These are phyloP conservation scores for Bembecia ichneumoniformis DNA, from an alignment of 2,888 invertebrate genomes.

Conservation along the genomic window DNA sequence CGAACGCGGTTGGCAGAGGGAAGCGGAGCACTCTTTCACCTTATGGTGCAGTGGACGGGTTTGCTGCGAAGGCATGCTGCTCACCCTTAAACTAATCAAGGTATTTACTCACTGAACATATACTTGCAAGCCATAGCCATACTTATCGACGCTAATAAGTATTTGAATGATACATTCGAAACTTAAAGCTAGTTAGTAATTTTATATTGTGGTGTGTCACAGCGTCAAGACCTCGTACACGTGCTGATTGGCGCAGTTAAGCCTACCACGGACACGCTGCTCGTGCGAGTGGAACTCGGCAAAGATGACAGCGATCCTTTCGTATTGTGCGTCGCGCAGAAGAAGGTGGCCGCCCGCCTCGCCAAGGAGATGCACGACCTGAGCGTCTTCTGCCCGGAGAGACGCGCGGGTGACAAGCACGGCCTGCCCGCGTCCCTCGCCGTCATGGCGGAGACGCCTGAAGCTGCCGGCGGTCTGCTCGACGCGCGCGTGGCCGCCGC, in stretches of 20 bases:
- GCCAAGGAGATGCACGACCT: slow-evolving; percentile 95
- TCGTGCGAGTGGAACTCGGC: slow-evolving; percentile 87
- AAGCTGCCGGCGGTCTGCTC: slow-evolving; percentile 86
- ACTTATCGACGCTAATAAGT: neutral
- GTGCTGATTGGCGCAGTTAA: slow-evolving; percentile 86
- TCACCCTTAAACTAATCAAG: slow-evolving; percentile 94
- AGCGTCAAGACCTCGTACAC: slow-evolving; percentile 94
- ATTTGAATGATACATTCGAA: too few species aligned
- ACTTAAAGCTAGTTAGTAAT: too few species aligned
- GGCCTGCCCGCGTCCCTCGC: slow-evolving; percentile 80
- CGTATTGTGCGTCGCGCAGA: slow-evolving; percentile 92
- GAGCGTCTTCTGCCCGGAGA: slow-evolving; percentile 88
- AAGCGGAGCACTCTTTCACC: slow-evolving; percentile 94
- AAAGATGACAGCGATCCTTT: slow-evolving; percentile 94
- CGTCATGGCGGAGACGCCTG: slow-evolving; percentile 91
- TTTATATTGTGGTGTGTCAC: slow-evolving; percentile 2
- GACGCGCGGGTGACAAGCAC: slow-evolving; percentile 85
- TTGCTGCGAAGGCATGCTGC: slow-evolving; percentile 97
- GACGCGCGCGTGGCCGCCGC: slow-evolving; percentile 85
- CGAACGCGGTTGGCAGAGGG: slow-evolving; percentile 84
- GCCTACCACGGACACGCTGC: slow-evolving; percentile 89
- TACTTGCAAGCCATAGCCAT: neutral
- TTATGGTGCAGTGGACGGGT: slow-evolving; percentile 96
- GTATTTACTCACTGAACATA: slow-evolving; percentile 37
- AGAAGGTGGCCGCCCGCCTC: slow-evolving; percentile 86